phyloP scores from a whole-genome alignment of 1,140 invertebrate genomes.

The Hypothenemus hampei region DNA sequence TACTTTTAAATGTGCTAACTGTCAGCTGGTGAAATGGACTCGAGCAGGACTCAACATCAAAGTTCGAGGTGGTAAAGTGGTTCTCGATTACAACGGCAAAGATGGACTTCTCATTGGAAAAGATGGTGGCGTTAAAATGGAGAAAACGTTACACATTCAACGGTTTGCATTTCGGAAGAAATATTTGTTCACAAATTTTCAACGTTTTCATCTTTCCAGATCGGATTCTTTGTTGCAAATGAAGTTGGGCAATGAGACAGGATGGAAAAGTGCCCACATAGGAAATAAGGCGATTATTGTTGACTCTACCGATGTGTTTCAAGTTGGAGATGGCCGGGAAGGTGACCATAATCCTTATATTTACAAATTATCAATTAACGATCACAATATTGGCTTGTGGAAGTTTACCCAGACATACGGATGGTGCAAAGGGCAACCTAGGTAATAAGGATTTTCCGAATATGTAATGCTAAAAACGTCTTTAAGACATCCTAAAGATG shows the following conservation, averaged over 20 bases:
- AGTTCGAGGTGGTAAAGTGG: slow-evolving; percentile 12
- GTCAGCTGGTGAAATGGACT: slow-evolving; percentile 28
- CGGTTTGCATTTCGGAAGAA: too few species aligned
- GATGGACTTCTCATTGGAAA: slow-evolving; percentile 10
- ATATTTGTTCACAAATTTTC: neutral
- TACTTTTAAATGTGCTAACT: slow-evolving; percentile 32
- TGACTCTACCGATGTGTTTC: slow-evolving; percentile 21
- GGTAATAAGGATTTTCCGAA: slow-evolving; percentile 9
- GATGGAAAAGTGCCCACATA: slow-evolving; percentile 11
- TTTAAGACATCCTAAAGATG: too few species aligned
- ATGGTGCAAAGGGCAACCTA: slow-evolving; percentile 72
- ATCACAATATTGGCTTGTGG: slow-evolving; percentile 78
- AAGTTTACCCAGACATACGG: slow-evolving; percentile 66
- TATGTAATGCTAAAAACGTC: too few species aligned
- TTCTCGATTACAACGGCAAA: slow-evolving; percentile 7
- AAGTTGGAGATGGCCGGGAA: slow-evolving; percentile 24
- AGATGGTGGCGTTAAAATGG: slow-evolving; percentile 5
- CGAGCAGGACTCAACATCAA: slow-evolving; percentile 4
- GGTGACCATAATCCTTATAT: slow-evolving; percentile 18
- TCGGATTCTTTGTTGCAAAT: slow-evolving; percentile 27
- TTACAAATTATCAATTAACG: slow-evolving; percentile 56
- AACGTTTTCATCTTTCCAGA: slow-evolving; percentile 15
- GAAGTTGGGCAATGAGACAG: slow-evolving; percentile 15
- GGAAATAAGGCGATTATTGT: slow-evolving; percentile 23
- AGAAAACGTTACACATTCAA: slow-evolving; percentile 23